These are phyloP conservation scores for Scelioninae gen. 2 DNA, from an alignment of 2,888 invertebrate genomes.

Conservation along the genomic window DNA sequence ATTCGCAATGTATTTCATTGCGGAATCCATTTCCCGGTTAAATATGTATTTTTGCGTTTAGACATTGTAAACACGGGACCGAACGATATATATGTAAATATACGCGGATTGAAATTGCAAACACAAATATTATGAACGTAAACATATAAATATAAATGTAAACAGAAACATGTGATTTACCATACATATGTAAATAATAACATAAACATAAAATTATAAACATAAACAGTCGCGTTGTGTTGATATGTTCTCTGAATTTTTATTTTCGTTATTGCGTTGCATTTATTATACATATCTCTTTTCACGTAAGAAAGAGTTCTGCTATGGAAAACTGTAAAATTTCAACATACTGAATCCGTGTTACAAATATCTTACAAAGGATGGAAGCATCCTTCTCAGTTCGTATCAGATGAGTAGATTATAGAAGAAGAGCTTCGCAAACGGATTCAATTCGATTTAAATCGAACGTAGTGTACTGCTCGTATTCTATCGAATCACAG, in stretches of 20 bases:
- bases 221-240: no score
- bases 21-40: no score
- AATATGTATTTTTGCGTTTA: no score
- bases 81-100: no score
- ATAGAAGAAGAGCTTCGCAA: slow-evolving; percentile 49
- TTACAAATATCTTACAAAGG: slow-evolving; percentile 43
- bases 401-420: slow-evolving; percentile 56
- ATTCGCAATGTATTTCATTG: no score
- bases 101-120: no score
- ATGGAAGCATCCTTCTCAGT: slow-evolving; percentile 43
- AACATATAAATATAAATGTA: no score
- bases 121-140: no score
- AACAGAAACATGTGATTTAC: no score
- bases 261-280: not conserved
- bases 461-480: slow-evolving; percentile 46
- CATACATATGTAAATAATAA: no score
- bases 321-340: slow-evolving; percentile 23
- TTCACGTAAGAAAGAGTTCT: not conserved
- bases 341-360: slow-evolving; percentile 23
- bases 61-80: not conserved
- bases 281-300: slow-evolving; percentile 15
- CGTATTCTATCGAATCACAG: slow-evolving; percentile 48
- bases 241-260: no score
- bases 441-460: slow-evolving; percentile 56
- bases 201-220: no score